Evolutionary conservation across 1,140 invertebrate genomes (phyloP).

Genomic region (Oscheius sp.): DNA sequence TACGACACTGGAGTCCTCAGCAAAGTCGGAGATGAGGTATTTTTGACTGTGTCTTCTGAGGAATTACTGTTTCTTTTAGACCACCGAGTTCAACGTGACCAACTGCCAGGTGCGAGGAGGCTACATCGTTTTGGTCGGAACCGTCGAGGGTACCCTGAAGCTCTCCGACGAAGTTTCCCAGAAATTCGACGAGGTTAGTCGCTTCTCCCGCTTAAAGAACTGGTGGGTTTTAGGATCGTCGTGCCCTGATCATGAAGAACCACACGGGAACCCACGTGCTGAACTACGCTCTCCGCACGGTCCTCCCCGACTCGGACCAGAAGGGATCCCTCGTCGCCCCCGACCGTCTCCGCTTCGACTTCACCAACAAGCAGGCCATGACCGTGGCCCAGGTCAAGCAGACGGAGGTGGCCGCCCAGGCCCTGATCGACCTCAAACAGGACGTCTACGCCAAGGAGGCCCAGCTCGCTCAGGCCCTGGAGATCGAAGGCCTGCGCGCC

Average conservation of each 20-base stretch:
- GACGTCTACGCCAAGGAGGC: slow-evolving; percentile 85
- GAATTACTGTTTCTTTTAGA: slow-evolving; percentile 62
- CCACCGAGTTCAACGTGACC: slow-evolving; percentile 84
- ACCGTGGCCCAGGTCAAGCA: slow-evolving; percentile 76
- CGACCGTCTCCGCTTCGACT: slow-evolving; percentile 93
- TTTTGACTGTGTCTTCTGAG: neutral
- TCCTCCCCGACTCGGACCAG: slow-evolving; percentile 88
- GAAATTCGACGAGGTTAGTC: slow-evolving; percentile 72
- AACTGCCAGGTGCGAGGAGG: slow-evolving; percentile 94
- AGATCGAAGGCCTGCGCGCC: slow-evolving; percentile 84
- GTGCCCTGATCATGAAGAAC: slow-evolving; percentile 92
- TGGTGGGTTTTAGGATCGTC: slow-evolving; percentile 66
- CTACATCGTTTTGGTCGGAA: slow-evolving; percentile 87
- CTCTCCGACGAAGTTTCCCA: slow-evolving; percentile 82
- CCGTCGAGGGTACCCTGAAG: slow-evolving; percentile 70
- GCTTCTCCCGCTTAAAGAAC: slow-evolving; percentile 22
- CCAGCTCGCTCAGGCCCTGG: slow-evolving; percentile 79
- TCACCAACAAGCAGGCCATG: slow-evolving; percentile 88
- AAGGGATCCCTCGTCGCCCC: slow-evolving; percentile 96
- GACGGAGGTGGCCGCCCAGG: slow-evolving; percentile 76
- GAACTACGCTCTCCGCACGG: slow-evolving; percentile 86
- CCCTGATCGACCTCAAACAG: slow-evolving; percentile 76
- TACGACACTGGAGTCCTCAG: slow-evolving; percentile 92
- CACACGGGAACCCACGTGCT: slow-evolving; percentile 97
- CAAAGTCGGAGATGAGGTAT: slow-evolving; percentile 76